phyloP scores from a whole-genome alignment of 2,797 vertebrate genomes.

The Ctenopoma multispine region DNA sequence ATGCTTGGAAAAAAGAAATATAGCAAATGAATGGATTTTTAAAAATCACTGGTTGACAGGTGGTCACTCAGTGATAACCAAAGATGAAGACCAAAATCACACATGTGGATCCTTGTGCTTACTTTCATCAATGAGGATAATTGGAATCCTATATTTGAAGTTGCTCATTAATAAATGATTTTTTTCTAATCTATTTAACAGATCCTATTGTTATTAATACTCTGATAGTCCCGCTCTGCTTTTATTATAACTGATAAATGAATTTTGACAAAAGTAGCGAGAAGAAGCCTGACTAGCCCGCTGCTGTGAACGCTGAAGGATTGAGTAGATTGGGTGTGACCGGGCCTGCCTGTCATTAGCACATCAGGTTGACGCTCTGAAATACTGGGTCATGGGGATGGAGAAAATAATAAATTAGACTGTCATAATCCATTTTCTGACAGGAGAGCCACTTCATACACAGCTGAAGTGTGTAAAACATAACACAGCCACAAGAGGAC shows the following conservation, averaged over 20 bases:
- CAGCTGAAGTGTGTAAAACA: neutral
- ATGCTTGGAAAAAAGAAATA: too few species aligned
- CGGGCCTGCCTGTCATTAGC: constrained; percentile 45
- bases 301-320: constrained; percentile 4
- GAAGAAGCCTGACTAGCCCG: neutral
- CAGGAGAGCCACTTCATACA: constrained; percentile 12
- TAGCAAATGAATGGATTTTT: too few species aligned
- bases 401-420: constrained; percentile 76
- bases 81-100: constrained; percentile 2
- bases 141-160: constrained; percentile 42
- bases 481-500: constrained; percentile 67
- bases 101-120: neutral
- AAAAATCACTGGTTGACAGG: constrained; percentile 4
- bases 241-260: constrained; percentile 67
- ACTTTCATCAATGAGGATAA: constrained; percentile 29
- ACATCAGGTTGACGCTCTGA: constrained; percentile 54
- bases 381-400: constrained; percentile 58
- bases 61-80: neutral
- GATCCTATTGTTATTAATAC: constrained; percentile 55
- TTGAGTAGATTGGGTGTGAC: constrained; percentile 62
- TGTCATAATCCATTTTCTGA: constrained; percentile 78
- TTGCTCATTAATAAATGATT: constrained; percentile 15
- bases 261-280: constrained; percentile 58
- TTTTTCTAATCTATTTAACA: constrained; percentile 57
- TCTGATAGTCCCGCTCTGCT: constrained; percentile 5